Percentiles rank a stretch among this genome's conserved stretches.
Conservation (phyloP, 2,797 vertebrate species). For the Coilia nasus region DNA sequence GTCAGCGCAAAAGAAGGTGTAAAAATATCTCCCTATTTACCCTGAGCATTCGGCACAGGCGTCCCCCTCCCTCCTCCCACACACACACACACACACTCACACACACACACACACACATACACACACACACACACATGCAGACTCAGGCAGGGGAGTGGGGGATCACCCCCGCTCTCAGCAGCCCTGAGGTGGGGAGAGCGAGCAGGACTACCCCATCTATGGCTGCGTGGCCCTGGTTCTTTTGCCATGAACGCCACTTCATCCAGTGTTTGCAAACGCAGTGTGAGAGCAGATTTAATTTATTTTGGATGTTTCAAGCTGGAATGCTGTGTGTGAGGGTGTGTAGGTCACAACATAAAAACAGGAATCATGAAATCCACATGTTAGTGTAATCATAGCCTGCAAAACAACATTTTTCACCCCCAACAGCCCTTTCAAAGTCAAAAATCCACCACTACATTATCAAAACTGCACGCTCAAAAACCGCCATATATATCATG, state of each 20-base stretch:
- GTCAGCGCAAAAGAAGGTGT: conserved; percentile 77
- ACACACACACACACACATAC: not conserved
- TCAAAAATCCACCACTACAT: not conserved
- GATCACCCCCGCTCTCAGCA: conserved; percentile 29
- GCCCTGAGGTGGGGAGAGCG: conserved; percentile 5
- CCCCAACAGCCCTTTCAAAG: not conserved
- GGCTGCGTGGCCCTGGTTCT: not conserved
- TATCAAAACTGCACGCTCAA: not conserved
- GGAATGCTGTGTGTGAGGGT: not conserved
- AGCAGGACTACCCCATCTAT: not conserved
- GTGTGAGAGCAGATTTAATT: conserved; percentile 2
- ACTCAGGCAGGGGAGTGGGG: not conserved
- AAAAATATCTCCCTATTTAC: conserved; percentile 82
- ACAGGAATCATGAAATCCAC: not conserved
- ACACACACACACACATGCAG: not conserved
- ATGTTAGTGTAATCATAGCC: not conserved
- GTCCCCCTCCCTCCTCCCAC: conserved; percentile 38
- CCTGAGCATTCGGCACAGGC: conserved; percentile 49
- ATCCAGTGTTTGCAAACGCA: not conserved
- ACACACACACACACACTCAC: conserved; percentile 36
- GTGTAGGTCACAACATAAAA: not conserved
- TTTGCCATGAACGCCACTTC: not conserved
- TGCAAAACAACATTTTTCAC: not conserved
- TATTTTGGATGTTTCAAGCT: not conserved
- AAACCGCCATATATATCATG: not conserved